Conservation (phyloP, 2,888 invertebrate genomes). For the Sturmia bella region DNA sequence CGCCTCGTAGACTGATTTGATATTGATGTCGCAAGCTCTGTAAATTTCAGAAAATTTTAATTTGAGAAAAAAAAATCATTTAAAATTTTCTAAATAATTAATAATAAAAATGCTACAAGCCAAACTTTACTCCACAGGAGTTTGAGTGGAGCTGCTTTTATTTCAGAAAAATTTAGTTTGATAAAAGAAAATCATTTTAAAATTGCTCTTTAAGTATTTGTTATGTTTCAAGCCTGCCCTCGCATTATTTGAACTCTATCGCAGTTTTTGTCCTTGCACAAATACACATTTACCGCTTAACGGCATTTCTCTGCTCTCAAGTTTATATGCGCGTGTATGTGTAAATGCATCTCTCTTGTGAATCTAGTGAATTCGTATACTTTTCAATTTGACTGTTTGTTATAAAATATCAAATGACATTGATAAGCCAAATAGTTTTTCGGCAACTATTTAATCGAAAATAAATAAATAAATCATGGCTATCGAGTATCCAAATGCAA, state of each 20-base stretch:
- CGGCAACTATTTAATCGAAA: constrained; percentile 49
- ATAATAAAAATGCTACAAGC: too few species aligned
- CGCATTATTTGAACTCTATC: constrained; percentile 32
- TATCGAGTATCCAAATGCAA: constrained; percentile 45
- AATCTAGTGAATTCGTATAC: not conserved
- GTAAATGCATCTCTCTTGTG: not conserved
- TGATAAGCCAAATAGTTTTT: constrained; percentile 54
- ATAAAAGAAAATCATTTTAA: not conserved
- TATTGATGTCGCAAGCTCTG: too few species aligned
- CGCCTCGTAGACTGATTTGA: too few species aligned
- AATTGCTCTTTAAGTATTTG: too few species aligned
- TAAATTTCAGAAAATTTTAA: too few species aligned
- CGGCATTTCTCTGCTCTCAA: constrained; percentile 19
- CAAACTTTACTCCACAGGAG: too few species aligned
- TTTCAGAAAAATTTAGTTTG: not conserved
- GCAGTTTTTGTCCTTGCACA: constrained; percentile 62
- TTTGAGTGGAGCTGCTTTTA: too few species aligned
- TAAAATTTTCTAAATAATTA: too few species aligned
- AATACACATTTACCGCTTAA: constrained; percentile 36
- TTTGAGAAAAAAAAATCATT: too few species aligned
- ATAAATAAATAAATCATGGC: constrained; percentile 53
- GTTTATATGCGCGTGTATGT: not conserved
- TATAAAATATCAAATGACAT: constrained; percentile 47
- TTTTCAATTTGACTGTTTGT: not conserved
- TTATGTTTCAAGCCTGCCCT: not conserved